phyloP scores from a whole-genome alignment of 2,113 vertebrate species.

The Tapirus terrestris region DNA sequence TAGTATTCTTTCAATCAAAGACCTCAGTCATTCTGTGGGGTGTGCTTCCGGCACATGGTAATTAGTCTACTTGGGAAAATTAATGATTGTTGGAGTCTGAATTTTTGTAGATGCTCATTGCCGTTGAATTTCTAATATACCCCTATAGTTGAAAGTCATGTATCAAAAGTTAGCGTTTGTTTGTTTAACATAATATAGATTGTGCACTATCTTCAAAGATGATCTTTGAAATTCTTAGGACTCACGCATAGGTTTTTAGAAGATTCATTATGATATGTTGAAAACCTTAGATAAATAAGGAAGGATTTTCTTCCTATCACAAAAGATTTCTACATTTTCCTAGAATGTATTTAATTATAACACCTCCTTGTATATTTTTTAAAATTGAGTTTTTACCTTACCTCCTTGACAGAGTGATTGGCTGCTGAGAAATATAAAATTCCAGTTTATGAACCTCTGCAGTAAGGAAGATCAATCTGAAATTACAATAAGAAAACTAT shows the following conservation, averaged over 20 bases:
- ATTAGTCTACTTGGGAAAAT: not conserved
- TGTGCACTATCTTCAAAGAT: not conserved
- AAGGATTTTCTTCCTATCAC: not conserved
- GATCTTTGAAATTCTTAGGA: not conserved
- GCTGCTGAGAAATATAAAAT: not conserved
- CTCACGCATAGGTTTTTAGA: not conserved
- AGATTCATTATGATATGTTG: not conserved
- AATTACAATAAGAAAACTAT: not conserved
- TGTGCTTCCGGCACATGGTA: not conserved
- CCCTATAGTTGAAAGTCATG: not conserved
- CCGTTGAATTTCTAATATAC: not conserved
- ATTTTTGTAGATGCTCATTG: not conserved
- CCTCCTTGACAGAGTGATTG: not conserved
- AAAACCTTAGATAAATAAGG: not conserved
- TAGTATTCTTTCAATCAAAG: not conserved
- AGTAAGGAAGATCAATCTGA: not conserved
- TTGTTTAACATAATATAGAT: not conserved
- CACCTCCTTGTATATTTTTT: not conserved
- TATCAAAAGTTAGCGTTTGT: not conserved
- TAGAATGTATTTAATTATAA: not conserved
- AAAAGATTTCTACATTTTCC: not conserved
- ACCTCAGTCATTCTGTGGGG: not conserved
- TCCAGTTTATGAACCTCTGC: not conserved
- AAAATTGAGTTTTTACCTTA: not conserved
- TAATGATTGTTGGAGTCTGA: not conserved